Evolutionary conservation across 2,888 invertebrate species (phyloP), one percentile per base, ranked within the genome.

Genomic region (Chymomyza fuscimana): DNA sequence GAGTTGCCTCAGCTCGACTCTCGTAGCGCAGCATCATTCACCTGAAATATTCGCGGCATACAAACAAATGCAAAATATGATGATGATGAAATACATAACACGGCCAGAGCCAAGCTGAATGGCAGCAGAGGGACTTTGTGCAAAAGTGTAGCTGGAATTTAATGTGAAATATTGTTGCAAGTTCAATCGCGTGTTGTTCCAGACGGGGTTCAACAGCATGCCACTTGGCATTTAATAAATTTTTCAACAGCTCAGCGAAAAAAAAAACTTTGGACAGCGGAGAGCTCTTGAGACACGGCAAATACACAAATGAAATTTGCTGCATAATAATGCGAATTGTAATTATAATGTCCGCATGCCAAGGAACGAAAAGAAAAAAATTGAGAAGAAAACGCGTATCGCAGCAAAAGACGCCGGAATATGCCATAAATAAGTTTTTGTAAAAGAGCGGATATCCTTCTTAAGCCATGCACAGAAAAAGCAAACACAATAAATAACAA

Each of bases 361-460:
- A 71, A 54, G 2, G 22, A 54, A 16, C 10, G 22, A 54, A n/a
- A 54, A n/a, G 12, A 46, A 46, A 10, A 7, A 46, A 12, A 46
- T 32, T 32, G 40, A 46, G 40, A 63, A 51, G 32, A 54, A 29
- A 10, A 4, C 61, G 62, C 46, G 51, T 9, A 19, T 29, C 64
- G 29, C 62, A 69, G 56, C 60, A 16, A 54, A 22, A 16, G 54
- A 60, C 69, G 5, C 2, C 32, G 52, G 71, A 52, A 70, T 78
- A 50, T 62, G 19, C 22, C 12, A 32, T 66, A 72, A 65, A 71
- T 68, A 77, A 69, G 67, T 69, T 70, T 32, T 67, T 62, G 59
- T 63, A 65, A 65, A 69, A 67, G 76, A 77, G 76, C 88, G 84
- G 84, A 84, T 87, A 84, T 84, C 84, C 84, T 84, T 82, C 88